Evolutionary conservation across 37 sponge, comb jelly and placozoan species (phyloP), one percentile per base, ranked within the genome.

Genomic region (Halichondria panicea): DNA sequence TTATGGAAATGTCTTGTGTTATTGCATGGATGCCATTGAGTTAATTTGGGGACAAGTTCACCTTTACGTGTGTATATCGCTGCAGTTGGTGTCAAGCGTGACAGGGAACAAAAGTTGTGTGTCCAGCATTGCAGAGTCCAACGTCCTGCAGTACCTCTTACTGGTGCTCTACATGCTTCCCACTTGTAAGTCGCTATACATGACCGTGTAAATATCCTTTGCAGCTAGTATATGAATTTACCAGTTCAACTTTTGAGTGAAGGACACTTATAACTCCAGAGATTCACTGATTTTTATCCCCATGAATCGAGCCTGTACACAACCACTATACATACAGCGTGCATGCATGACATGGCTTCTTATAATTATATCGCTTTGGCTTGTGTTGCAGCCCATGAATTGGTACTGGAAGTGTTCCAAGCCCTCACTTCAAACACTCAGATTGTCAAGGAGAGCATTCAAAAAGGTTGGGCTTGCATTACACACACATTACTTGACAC

Each of bases 51-150:
- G n/a, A n/a, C n/a, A n/a, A n/a, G n/a, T n/a, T n/a, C n/a, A n/a
- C n/a, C n/a, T n/a, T n/a, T n/a, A n/a, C n/a, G n/a, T n/a, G n/a
- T n/a, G n/a, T n/a, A n/a, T n/a, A n/a, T 77, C n/a, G 22, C 55
- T 63, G 0, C 56, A 95, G 90, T 94, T 87, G 12, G 79, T 96
- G 24, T 84, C 91, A 22, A 70, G 64, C 70, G 99, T 98, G 45
- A 95, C 99, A 2, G 94, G 96, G 18, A 93, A 89, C 71, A 92
- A 93, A 84, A 81, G 85, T 27, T 98, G 99, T 83, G 99, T 98
- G 39, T 67, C 78, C 25, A 95, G 85, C 64, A 98, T 98, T 44
- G 93, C 99, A 15, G 94, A 95, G 6, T 64, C 93, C 39, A 82
- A 90, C 31, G 93, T 92, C 7, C 93, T 98, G 25, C 89, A 91